Percentiles rank a stretch among this genome's conserved stretches.
These are phyloP conservation scores for Apotomis capreana DNA, from an alignment of 2,888 invertebrate species.

Conservation along the genomic window DNA sequence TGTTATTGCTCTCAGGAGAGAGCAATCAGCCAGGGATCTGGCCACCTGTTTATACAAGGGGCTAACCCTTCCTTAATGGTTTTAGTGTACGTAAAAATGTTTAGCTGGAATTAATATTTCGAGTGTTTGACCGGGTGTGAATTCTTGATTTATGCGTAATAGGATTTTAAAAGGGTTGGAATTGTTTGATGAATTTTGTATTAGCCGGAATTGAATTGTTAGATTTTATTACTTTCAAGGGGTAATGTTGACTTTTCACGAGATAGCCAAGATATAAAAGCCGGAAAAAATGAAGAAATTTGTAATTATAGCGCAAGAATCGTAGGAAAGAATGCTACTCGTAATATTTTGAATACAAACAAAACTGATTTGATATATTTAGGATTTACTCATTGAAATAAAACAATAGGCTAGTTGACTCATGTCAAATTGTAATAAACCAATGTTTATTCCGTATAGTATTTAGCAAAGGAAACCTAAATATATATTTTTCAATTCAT, in stretches of 20 bases:
- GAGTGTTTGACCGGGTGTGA: slow-evolving; percentile 52
- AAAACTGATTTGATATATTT: too few relatives aligned
- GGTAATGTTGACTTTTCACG: not conserved
- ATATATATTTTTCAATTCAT: too few relatives aligned
- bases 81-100: slow-evolving; percentile 61
- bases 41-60: slow-evolving; percentile 51
- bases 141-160: slow-evolving; percentile 46
- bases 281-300: too few relatives aligned
- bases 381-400: too few relatives aligned
- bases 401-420: too few relatives aligned
- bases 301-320: too few relatives aligned
- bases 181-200: slow-evolving; percentile 37
- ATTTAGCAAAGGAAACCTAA: too few relatives aligned
- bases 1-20: slow-evolving; percentile 59
- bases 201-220: slow-evolving; percentile 25
- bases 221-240: not conserved
- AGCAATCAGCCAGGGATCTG: slow-evolving; percentile 46
- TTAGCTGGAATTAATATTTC: slow-evolving; percentile 50
- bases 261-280: not conserved
- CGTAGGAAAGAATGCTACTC: too few relatives aligned
- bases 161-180: slow-evolving; percentile 41
- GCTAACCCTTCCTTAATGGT: slow-evolving; percentile 60
- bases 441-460: too few relatives aligned
- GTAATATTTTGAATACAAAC: too few relatives aligned
- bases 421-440: too few relatives aligned